Evolutionary conservation across 2,888 invertebrate genomes (phyloP), one percentile per base, ranked within the genome.

Genomic region (Ophion ellenae): DNA sequence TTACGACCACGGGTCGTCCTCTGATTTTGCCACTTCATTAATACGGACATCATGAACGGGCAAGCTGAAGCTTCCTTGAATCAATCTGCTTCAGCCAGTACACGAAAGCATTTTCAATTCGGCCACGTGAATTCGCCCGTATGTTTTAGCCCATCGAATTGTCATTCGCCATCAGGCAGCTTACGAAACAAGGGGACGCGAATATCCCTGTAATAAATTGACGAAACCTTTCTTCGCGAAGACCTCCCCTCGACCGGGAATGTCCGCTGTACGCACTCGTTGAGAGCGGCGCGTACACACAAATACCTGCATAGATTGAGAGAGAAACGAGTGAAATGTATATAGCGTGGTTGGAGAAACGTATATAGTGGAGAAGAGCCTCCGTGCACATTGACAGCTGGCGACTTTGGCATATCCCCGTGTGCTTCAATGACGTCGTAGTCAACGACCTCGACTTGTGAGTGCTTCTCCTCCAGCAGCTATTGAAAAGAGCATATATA

Each of bases 161-260:
- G 64, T 64, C 79, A 80, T 80, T 80, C 64, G 40, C 79, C 64
- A 6, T 40, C 59, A 59, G 66, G 73, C 66, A 67, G 59, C 24
- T 59, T 59, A 24, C 57, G 75, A 28, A 70, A 53, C 53, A 14
- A 81, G 47, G 24, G 64, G 40, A 80, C 40, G 61, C 76, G 69
- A 83, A 80, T 77, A 80, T 83, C 61, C 57, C 40, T 10, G 61
- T 66, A 63, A 83, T 85, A 80, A 83, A 85, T 86, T 81, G 83
- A 81, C 70, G 73, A 69, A 86, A 86, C 71, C 47, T 28, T 36
- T 69, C 74, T 69, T 53, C 17, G 40, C 6, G 28, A 9, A 83
- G 76, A 80, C 86, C 83, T 80, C 73, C 80, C 80, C 47, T 32
- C 69, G 45, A 71, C 76, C 94, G 81, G 94, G 94, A 90, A 91